Evolutionary conservation across 2,797 vertebrate genomes (phyloP).

Genomic region (Lagodon rhomboides): DNA sequence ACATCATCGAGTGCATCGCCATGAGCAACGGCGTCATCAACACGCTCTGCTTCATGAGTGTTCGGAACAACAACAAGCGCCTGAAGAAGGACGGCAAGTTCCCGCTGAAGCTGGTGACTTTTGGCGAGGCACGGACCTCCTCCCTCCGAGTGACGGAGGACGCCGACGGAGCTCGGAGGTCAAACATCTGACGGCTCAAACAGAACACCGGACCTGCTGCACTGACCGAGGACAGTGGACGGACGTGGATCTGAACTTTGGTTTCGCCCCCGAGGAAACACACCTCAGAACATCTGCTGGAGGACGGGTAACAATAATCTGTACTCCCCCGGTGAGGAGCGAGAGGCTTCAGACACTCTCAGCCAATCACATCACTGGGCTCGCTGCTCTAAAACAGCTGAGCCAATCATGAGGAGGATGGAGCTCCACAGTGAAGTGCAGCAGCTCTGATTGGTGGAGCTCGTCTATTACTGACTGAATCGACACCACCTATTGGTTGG

Average conservation of each 20-base stretch:
- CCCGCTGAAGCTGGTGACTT: conserved; percentile 45
- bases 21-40: conserved; percentile 99
- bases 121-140: conserved; percentile 59
- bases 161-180: conserved; percentile 14
- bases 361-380: neutral
- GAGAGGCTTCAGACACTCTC: neutral
- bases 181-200: neutral
- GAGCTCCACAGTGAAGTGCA: neutral
- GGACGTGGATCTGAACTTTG: neutral
- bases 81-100: conserved; percentile 79
- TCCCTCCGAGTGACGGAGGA: conserved; percentile 70
- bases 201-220: neutral
- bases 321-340: neutral
- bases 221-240: neutral
- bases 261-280: neutral
- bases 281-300: neutral
- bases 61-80: conserved; percentile 88
- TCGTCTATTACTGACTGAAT: too few relatives aligned
- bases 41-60: conserved; percentile 92
- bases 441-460: too few relatives aligned
- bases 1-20: conserved; percentile 94
- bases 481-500: too few relatives aligned
- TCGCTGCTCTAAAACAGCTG: too few relatives aligned
- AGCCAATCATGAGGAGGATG: neutral
- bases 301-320: neutral